Base-by-base conservation (phyloP, 2,113 vertebrate species). In the Nothocercus nigrocapillus region DNA sequence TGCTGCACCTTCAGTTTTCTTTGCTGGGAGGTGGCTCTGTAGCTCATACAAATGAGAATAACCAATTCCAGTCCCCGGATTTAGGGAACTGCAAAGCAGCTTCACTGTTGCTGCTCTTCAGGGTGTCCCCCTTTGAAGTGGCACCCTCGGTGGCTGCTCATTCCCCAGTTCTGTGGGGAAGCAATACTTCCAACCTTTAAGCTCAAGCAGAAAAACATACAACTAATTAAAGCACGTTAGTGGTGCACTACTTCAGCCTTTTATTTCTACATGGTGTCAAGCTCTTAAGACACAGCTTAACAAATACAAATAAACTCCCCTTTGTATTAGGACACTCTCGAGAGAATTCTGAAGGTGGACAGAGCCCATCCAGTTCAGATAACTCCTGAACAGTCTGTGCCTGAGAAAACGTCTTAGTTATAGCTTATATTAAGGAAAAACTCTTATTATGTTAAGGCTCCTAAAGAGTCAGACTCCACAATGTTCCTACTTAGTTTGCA, bases 141-240 rank as follows among this genome's bases (percentile, higher is more conserved):
- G 89, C 82, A 75, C 85, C 84, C 88, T 85, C 66, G 79, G 85
- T 16, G 7, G 90, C 61, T 88, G 76, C 86, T 89, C 93, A 70
- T 90, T 80, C 91, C 79, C 80, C 24, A 66, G 56, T 68, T 83
- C 62, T 45, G 54, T 49, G 94, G 68, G 68, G 70, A 64, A 93
- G 85, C 53, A 68, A 32, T 44, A 45, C 42, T 63, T 25, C 79
- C 89, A 94, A 59, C 54, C 85, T 90, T 88, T 34, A 14, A 74
- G 76, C 88, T 72, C 25, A 92, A 90, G 58, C 13, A 70, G 32
- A 93, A 84, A 95, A 95, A 82, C 78, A 36, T 28, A 85, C 66
- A 81, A 80, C 87, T 92, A 90, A 96, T 94, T 95, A 93, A 91
- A 75, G 56, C 69, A 54, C 88, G n/a, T 75, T 56, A 69, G 69